Base-by-base conservation (phyloP, 2,888 invertebrate species). In the Athrips mouffetella region DNA sequence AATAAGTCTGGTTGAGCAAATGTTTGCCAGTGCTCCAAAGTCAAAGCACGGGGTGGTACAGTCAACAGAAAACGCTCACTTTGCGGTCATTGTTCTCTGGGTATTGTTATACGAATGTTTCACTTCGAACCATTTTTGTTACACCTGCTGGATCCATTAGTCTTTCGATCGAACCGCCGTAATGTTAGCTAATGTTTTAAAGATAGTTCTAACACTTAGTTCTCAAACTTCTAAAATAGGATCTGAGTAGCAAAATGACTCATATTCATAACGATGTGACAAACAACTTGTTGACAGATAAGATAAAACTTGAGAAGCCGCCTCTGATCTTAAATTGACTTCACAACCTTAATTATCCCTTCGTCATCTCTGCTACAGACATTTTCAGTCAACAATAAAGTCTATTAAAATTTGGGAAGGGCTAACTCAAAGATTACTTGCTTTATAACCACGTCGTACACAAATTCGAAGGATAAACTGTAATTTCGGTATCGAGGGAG, bases 41-140 rank as follows among this genome's bases (percentile, higher is more conserved):
- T 18, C 42, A 42, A 27, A 25, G 41, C 25, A 31, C 48, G 16
- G 35, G 44, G 31, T 44, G 49, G 41, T 41, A 41, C 49, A 21
- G 30, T 29, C 21, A 27, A 35, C 30, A 58, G 55, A 6, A 44
- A 20, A 44, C 11, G 21, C 21, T 37, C 30, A 21, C 31, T 4
- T 31, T 55, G 63, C 60, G 63, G 66, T 63, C 60, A 68, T 72
- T 72, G 75, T 71, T 71, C 63, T 60, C 55, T 50, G 53, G 62
- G 64, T 67, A 63, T 65, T 64, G 66, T 72, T 69, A 65, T 72
- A 64, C 67, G 67, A 71, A 64, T 67, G 67, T 68, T 70, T 69
- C 61, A 67, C 60, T 58, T 58, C 59, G 59, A 53, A 56, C 60
- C 57, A 59, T 65, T 70, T 68, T 63, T 62, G 67, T 58, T 27